Evolutionary conservation across 1,140 invertebrate species (phyloP).

Genomic region (Spodoptera frugiperda): DNA sequence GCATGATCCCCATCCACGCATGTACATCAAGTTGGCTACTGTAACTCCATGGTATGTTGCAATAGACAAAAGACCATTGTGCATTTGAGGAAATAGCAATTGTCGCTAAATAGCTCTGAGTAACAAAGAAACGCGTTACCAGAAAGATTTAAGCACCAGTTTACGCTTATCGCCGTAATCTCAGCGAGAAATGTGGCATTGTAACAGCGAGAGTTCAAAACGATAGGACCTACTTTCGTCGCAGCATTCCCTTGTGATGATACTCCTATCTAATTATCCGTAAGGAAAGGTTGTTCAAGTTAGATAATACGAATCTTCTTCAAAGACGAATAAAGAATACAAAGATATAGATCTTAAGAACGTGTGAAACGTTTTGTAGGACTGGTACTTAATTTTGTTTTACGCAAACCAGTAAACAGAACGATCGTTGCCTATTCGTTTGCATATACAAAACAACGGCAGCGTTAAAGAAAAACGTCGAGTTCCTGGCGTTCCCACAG

Average conservation of each 20-base stretch:
- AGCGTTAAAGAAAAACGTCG: constrained; percentile 59
- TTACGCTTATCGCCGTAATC: constrained; percentile 67
- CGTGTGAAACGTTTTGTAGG: constrained; percentile 47
- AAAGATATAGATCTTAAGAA: constrained; percentile 50
- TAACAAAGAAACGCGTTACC: constrained; percentile 70
- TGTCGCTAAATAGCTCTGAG: constrained; percentile 66
- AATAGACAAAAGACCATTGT: constrained; percentile 76
- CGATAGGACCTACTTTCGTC: constrained; percentile 61
- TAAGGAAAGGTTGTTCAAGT: constrained; percentile 57
- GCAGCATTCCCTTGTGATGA: constrained; percentile 59
- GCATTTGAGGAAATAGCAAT: constrained; percentile 66
- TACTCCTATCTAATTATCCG: constrained; percentile 64
- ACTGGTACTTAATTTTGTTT: constrained; percentile 37
- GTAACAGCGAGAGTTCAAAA: constrained; percentile 64
- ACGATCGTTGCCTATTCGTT: constrained; percentile 49
- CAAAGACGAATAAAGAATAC: constrained; percentile 46
- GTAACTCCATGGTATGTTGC: constrained; percentile 56
- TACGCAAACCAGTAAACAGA: constrained; percentile 48
- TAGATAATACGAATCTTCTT: constrained; percentile 48
- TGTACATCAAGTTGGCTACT: constrained; percentile 14
- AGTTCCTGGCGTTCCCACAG: constrained; percentile 77
- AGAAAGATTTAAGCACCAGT: constrained; percentile 69
- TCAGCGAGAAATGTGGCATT: constrained; percentile 64
- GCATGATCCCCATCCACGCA: constrained; percentile 50
- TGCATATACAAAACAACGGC: constrained; percentile 57